Evolutionary conservation across 2,888 invertebrate genomes (phyloP).

Genomic region (Pseudococcus jackbeardsleyi): DNA sequence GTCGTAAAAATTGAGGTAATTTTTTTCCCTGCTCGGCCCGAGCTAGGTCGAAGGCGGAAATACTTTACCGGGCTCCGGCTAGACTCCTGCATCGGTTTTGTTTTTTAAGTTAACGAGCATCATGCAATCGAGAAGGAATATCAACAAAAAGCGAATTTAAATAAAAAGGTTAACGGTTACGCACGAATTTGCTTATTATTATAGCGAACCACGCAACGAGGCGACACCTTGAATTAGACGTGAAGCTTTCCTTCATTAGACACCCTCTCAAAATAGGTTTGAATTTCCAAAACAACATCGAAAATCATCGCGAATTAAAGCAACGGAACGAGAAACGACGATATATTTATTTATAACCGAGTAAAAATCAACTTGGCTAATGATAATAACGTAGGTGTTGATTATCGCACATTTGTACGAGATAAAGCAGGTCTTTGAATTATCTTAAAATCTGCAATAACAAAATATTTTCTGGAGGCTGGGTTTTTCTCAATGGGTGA

Average conservation of each 20-base stretch:
- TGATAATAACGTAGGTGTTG: slow-evolving; percentile 6
- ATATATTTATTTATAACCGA: not conserved
- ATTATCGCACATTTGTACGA: not conserved
- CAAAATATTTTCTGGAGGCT: not conserved
- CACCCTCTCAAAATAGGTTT: not conserved
- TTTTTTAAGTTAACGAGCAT: not conserved
- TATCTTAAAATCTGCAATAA: no score
- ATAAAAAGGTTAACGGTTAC: slow-evolving; percentile 25
- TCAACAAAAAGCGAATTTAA: not conserved
- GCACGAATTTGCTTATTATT: slow-evolving; percentile 18
- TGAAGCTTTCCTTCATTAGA: slow-evolving; percentile 19
- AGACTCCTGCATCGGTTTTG: not conserved
- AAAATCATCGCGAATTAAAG: not conserved
- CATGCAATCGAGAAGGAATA: not conserved
- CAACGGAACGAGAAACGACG: not conserved
- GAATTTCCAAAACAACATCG: not conserved
- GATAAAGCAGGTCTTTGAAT: no score
- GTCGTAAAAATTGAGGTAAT: slow-evolving; percentile 8
- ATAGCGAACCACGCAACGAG: not conserved
- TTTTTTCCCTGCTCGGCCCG: not conserved
- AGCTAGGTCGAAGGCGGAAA: not conserved
- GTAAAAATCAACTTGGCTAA: not conserved
- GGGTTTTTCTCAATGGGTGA: not conserved
- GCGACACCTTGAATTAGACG: not conserved
- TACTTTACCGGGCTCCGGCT: not conserved